These are phyloP conservation scores for Plagodis pulveraria DNA, from an alignment of 2,888 invertebrate species.

Conservation along the genomic window DNA sequence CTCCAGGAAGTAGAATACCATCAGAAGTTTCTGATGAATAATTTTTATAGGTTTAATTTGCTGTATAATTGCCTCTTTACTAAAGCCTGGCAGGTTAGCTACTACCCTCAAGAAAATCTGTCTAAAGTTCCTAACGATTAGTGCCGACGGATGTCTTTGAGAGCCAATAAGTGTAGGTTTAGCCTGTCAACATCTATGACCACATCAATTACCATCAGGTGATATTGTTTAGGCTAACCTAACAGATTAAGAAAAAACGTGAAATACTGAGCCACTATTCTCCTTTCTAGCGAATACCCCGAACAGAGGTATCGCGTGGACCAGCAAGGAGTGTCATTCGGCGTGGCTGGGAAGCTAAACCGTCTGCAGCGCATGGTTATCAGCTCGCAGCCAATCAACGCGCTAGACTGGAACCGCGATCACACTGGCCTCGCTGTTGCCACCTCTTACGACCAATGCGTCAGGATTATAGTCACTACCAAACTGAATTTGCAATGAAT, in stretches of 20 bases:
- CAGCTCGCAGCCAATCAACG: slow-evolving; percentile 94
- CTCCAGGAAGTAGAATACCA: too few species aligned
- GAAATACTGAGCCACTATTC: background rate
- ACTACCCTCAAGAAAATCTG: too few species aligned
- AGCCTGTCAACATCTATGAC: background rate
- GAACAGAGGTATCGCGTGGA: slow-evolving; percentile 89
- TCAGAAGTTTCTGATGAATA: too few species aligned
- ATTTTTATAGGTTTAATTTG: too few species aligned
- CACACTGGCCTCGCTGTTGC: slow-evolving; percentile 95
- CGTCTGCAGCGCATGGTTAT: slow-evolving; percentile 92
- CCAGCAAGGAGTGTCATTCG: slow-evolving; percentile 88
- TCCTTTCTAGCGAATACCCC: slow-evolving; percentile 87
- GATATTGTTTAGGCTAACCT: background rate
- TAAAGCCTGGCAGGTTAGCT: too few species aligned
- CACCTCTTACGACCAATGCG: slow-evolving; percentile 95
- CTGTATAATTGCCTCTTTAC: too few species aligned
- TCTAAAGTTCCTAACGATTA: too few species aligned
- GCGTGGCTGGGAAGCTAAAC: slow-evolving; percentile 90
- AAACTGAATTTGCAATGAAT: slow-evolving; percentile 89
- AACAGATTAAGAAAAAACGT: too few species aligned
- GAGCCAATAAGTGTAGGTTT: too few species aligned
- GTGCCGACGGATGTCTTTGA: too few species aligned
- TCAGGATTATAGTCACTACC: slow-evolving; percentile 94
- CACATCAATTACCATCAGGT: too few species aligned
- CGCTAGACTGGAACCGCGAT: slow-evolving; percentile 96